phyloP scores from a whole-genome alignment of 2,797 vertebrate species.

The Artibeus lituratus region DNA sequence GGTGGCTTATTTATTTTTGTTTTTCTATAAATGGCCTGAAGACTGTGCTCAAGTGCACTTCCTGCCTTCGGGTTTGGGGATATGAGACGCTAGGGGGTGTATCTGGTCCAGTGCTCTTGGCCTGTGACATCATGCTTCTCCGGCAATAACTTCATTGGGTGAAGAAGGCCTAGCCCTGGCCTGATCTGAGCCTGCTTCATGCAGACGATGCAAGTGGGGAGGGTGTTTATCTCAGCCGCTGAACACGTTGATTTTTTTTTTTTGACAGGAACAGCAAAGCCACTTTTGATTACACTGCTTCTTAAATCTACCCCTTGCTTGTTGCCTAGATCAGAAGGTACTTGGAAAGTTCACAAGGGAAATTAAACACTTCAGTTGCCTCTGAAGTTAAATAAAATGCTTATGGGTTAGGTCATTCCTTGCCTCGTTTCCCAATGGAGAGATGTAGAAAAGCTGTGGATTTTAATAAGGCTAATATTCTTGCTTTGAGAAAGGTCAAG shows the following conservation, averaged over 20 bases:
- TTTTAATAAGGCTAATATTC: conserved; percentile 66
- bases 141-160: not conserved
- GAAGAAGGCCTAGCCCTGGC: not conserved
- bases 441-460: conserved; percentile 58
- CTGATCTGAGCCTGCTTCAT: conserved; percentile 18
- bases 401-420: conserved; percentile 41
- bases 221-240: not conserved
- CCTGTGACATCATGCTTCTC: not conserved
- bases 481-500: conserved; percentile 70
- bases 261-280: conserved; percentile 52
- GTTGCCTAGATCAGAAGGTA: conserved; percentile 59
- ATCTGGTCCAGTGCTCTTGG: not conserved
- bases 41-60: not conserved
- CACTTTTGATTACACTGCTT: conserved; percentile 37
- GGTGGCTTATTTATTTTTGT: not conserved
- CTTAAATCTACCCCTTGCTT: conserved; percentile 42
- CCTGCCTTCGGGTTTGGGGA: not conserved
- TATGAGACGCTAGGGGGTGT: not conserved
- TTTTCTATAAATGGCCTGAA: not conserved
- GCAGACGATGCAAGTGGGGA: not conserved
- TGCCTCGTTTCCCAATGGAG: conserved; percentile 38
- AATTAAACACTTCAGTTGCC: conserved; percentile 56
- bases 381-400: conserved; percentile 64
- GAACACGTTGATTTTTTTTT: conserved; percentile 34
- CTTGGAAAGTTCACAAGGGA: conserved; percentile 68